Base-by-base conservation (phyloP, 1,140 invertebrate species). In the Drosophila pectinifera region DNA sequence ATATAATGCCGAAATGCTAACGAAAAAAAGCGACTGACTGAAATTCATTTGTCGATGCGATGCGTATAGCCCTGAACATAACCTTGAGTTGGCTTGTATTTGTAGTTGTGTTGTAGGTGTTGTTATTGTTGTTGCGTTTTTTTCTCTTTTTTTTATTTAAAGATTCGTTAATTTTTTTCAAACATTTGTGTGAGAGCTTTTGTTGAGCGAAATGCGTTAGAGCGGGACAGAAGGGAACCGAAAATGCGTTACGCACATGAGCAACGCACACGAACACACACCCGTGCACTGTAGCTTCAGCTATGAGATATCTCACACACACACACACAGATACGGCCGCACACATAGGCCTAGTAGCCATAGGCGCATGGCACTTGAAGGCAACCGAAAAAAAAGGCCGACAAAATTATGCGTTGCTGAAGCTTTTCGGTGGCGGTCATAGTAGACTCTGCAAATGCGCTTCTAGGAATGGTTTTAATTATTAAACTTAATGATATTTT, bases 31-130 rank as follows among this genome's bases (percentile, higher is more conserved):
- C 54, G 67, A 62, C 57, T 48, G 77, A 68, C 61, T 48, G 48
- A 54, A 89, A 89, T 80, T 90, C 80, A 77, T 79, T 70, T 83
- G 79, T 77, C 83, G 83, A 79, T 90, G 79, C 86, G 86, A 74
- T 90, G 86, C 88, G 88, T 86, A 73, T 84, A 76, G 88, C 88
- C 88, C 83, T 91, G 88, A 90, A 91, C 88, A 90, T 91, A 90
- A 90, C 88, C 88, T 91, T 91, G 88, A 90, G 80, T 74, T 43
- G 73, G 55, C 72, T 76, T 65, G 51, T 31, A 67, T 28, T 36
- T 55, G 26, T 69, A 34, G 67, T 69, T 57, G 46, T 45, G 49
- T 38, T 43, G 53, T 74, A 24, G 54, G 38, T 46, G 73, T 49
- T 79, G 24, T 59, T 63, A 11, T 53, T 49, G 28, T 51, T 34